phyloP scores from a whole-genome alignment of 2,888 invertebrate genomes.

The Lydus trimaculatus region DNA sequence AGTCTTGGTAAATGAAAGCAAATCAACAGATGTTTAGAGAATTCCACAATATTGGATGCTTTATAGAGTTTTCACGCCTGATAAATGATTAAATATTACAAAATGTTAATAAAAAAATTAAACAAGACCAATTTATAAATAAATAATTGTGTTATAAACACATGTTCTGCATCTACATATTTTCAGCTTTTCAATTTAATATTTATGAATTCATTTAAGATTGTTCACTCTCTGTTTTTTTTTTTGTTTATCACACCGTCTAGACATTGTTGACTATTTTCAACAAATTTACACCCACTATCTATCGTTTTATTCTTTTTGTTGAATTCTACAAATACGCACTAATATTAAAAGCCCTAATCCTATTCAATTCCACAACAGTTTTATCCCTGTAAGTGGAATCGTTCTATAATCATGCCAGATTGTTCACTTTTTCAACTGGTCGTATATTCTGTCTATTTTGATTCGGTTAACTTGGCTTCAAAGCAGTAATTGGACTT shows the following conservation, averaged over 20 bases:
- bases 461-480: too few species aligned
- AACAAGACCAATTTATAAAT: background rate
- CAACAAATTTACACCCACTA: background rate
- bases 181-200: background rate
- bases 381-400: background rate
- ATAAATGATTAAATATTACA: background rate
- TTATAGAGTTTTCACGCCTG: background rate
- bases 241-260: background rate
- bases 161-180: background rate
- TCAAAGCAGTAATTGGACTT: too few species aligned
- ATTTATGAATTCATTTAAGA: background rate
- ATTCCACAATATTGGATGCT: background rate
- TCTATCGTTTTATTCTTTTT: background rate
- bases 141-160: too few species aligned
- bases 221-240: too few species aligned
- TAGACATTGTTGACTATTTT: conserved; percentile 6
- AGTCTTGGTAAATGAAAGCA: background rate
- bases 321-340: background rate
- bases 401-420: background rate
- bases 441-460: too few species aligned
- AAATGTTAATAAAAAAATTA: background rate
- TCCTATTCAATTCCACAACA: background rate
- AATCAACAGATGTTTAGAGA: background rate
- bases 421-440: background rate
- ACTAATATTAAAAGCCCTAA: background rate